Percentiles rank a stretch among this genome's conserved stretches.
Evolutionary conservation across 2,888 invertebrate species (phyloP).

Genomic region (Salticus scenicus): DNA sequence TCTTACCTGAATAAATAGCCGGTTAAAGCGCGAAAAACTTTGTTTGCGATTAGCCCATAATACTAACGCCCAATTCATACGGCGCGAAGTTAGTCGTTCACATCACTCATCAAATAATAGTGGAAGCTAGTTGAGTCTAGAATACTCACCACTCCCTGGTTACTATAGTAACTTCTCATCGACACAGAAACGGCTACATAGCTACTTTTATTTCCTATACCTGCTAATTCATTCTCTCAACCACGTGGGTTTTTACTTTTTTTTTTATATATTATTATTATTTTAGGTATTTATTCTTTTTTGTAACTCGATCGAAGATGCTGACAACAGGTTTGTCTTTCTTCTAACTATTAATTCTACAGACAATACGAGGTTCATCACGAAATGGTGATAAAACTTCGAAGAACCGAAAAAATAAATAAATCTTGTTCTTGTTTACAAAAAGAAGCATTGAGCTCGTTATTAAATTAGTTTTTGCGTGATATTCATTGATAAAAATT

Average conservation of each 20-base stretch:
- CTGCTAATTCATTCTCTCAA: slow-evolving; percentile 42
- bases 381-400: background rate
- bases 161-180: slow-evolving; percentile 51
- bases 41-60: slow-evolving; percentile 53
- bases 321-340: slow-evolving; percentile 47
- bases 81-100: slow-evolving; percentile 50
- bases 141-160: slow-evolving; percentile 64
- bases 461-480: too few species aligned
- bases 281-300: background rate
- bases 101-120: slow-evolving; percentile 64
- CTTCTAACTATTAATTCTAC: slow-evolving; percentile 39
- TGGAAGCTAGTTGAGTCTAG: slow-evolving; percentile 19
- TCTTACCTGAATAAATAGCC: slow-evolving; percentile 41
- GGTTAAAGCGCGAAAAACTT: slow-evolving; percentile 1
- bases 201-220: slow-evolving; percentile 64
- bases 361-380: slow-evolving; percentile 21
- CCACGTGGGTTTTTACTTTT: slow-evolving; percentile 53
- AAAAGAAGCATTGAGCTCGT: too few species aligned
- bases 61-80: slow-evolving; percentile 26
- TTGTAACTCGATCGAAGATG: slow-evolving; percentile 19
- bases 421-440: background rate
- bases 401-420: background rate
- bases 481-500: too few species aligned
- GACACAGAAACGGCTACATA: slow-evolving; percentile 66
- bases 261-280: too few species aligned